These are phyloP conservation scores for Caenorhabditis sp. DNA, from an alignment of 2,888 invertebrate species.

Conservation along the genomic window DNA sequence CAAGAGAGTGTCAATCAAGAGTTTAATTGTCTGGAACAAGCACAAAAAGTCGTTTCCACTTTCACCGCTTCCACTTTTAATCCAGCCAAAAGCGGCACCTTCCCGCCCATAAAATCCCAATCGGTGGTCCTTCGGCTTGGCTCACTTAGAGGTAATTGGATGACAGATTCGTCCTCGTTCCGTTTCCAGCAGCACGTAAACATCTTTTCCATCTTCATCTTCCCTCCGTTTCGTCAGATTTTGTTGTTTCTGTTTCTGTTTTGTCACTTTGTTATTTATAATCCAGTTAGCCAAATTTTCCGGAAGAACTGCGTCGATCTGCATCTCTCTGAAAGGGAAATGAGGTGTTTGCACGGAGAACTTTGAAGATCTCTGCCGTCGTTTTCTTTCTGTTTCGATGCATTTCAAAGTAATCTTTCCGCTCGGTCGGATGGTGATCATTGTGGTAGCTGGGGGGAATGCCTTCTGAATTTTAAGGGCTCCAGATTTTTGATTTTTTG, in stretches of 20 bases:
- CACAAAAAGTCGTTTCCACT: not conserved
- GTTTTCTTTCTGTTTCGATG: conserved; percentile 8
- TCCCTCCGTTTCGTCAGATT: not conserved
- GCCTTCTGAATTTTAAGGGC: not conserved
- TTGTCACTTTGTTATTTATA: not conserved
- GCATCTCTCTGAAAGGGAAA: too few relatives aligned
- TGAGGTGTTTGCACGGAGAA: too few relatives aligned
- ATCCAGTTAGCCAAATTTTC: conserved; percentile 8
- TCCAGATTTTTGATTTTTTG: not conserved
- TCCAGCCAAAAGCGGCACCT: not conserved
- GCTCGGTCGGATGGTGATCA: not conserved
- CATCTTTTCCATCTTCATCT: conserved; percentile 5
- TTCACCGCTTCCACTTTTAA: not conserved
- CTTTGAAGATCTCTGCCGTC: not conserved
- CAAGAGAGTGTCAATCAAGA: conserved; percentile 24
- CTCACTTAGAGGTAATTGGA: conserved; percentile 9
- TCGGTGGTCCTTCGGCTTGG: not conserved
- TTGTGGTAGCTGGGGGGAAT: not conserved
- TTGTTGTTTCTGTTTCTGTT: not conserved
- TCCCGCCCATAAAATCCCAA: conserved; percentile 1
- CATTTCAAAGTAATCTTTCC: conserved; percentile 9
- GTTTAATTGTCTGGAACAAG: conserved; percentile 33
- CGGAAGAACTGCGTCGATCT: conserved; percentile 1
- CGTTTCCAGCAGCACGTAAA: conserved; percentile 1
- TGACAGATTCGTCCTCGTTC: not conserved